Percentiles rank a stretch among this genome's conserved stretches.
Evolutionary conservation across 1,140 invertebrate genomes (phyloP).

Genomic region (Rhagoletis pomonella): DNA sequence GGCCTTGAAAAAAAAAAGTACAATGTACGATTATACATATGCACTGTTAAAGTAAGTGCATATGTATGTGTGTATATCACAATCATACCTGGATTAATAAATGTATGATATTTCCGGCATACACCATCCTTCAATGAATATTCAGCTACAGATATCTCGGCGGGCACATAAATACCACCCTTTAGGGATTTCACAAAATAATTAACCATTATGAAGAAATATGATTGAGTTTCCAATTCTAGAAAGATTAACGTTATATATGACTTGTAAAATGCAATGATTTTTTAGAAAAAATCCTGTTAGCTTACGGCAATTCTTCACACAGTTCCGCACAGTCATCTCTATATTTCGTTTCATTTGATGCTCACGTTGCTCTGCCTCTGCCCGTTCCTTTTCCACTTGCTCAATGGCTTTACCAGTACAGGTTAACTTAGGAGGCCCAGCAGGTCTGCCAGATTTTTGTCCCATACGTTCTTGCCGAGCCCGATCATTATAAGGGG

Average conservation of each 20-base stretch:
- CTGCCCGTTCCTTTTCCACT: conserved; percentile 57
- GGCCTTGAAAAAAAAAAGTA: not conserved
- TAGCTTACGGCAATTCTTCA: conserved; percentile 59
- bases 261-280: not conserved
- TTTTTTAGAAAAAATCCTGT: not conserved
- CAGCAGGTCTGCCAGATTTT: conserved; percentile 11
- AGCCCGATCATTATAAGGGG: conserved; percentile 56
- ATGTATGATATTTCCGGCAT: conserved; percentile 60
- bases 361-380: conserved; percentile 41
- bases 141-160: conserved; percentile 65
- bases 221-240: conserved; percentile 56
- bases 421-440: conserved; percentile 58
- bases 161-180: conserved; percentile 64
- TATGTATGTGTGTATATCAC: too few species aligned
- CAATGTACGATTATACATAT: too few species aligned
- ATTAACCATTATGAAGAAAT: conserved; percentile 65
- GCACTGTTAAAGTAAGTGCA: too few species aligned
- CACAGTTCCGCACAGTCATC: conserved; percentile 58
- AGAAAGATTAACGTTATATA: not conserved
- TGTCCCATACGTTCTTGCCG: conserved; percentile 61
- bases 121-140: conserved; percentile 65
- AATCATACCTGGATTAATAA: conserved; percentile 65
- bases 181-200: conserved; percentile 63
- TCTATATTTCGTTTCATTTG: conserved; percentile 65
- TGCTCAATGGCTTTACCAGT: conserved; percentile 57